Evolutionary conservation across 2,888 invertebrate species (phyloP), one percentile per base, ranked within the genome.

Genomic region (Clivina fossor): DNA sequence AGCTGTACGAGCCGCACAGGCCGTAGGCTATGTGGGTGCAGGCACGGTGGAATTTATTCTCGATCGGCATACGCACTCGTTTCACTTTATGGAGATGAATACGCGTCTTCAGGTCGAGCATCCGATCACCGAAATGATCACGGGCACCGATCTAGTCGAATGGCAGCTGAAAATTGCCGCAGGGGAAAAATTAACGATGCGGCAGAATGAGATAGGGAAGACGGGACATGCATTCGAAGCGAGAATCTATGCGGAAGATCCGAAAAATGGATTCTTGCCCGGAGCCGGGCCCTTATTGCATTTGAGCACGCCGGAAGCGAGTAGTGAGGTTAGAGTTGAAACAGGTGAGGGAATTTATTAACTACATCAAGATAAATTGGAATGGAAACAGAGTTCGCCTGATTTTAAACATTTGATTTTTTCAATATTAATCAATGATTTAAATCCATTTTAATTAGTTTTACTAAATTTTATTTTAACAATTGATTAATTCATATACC

Each of bases 41-140:
- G 98, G 98, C 19, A 99, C 99, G 0, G 97, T 99, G 0, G 98
- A 98, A 74, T 99, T 99, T 71, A 96, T 98, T 62, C 80, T 96
- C 71, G 97, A 99, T 71, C 81, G 87, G 49, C 77, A 80, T 50
- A 84, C 88, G 37, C 85, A 92, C 61, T 86, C 87, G 58, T 99
- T 99, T 72, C 94, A 93, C 76, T 99, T 99, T 71, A 99, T 99
- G 99, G 99, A 99, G 80, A 99, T 99, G 99, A 99, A 99, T 74
- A 99, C 99, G 0, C 79, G 99, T 32, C 76, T 94, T 22, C 93
- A 94, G 74, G 94, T 96, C 0, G 96, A 97, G 70, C 96, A 97
- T 79, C 95, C 96, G 0, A 88, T 99, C 56, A 93, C 96, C 0
- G 99, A 99, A 77, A 96, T 96, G 86, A 92, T 99, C 37, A 99